phyloP scores from a whole-genome alignment of 23 tunicate genomes.

The Ascidia mentula region DNA sequence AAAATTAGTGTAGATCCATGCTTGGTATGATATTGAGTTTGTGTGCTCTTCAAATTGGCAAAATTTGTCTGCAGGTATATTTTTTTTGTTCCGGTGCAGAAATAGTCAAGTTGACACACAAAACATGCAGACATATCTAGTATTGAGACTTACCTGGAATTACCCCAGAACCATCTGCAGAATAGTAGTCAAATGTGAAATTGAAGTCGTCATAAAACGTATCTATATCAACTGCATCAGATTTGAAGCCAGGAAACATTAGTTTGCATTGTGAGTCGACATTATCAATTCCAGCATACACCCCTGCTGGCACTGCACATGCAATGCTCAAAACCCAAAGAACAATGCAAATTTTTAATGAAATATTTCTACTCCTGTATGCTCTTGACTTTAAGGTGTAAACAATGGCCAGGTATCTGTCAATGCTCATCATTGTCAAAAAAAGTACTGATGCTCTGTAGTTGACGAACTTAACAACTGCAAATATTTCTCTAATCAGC shows the following conservation, averaged over 20 bases:
- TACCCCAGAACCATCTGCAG: neutral
- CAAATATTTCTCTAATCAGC: too few relatives aligned
- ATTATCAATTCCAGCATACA: conserved; percentile 28
- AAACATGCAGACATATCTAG: too few relatives aligned
- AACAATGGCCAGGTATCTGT: conserved; percentile 78
- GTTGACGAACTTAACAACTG: conserved; percentile 74
- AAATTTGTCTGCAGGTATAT: neutral
- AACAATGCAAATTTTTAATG: conserved; percentile 37
- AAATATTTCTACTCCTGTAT: conserved; percentile 61
- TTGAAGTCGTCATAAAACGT: neutral
- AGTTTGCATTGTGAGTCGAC: conserved; percentile 17
- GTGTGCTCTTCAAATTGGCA: neutral
- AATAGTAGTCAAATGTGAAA: neutral
- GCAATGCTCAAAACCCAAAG: conserved; percentile 55
- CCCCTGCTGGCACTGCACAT: conserved; percentile 36
- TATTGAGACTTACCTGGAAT: too few relatives aligned
- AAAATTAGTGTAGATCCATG: conserved; percentile 53
- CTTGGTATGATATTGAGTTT: conserved; percentile 30
- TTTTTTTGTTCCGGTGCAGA: too few relatives aligned
- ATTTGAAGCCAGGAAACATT: conserved; percentile 29
- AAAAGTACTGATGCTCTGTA: conserved; percentile 71
- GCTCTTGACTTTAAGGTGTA: conserved; percentile 49
- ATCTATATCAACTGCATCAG: neutral
- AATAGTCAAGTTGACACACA: too few relatives aligned
- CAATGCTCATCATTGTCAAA: conserved; percentile 82